A percentile compares a stretch with the other conserved stretches of the same genome.
Evolutionary conservation across 1,140 invertebrate species (phyloP).

Genomic region (Bombus polaris): DNA sequence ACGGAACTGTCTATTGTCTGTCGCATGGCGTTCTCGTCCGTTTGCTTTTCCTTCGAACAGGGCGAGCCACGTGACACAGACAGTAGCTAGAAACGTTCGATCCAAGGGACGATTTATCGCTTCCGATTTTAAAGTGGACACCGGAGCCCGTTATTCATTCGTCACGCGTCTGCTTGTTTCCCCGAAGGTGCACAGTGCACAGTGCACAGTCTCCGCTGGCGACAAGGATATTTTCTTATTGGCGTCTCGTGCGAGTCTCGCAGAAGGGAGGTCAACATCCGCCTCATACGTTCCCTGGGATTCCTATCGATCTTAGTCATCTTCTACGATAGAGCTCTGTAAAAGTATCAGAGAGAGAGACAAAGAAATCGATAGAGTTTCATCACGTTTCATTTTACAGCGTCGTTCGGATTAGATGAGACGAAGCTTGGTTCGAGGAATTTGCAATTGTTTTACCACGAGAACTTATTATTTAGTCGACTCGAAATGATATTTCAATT

Average conservation of each 20-base stretch:
- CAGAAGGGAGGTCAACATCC: conserved; percentile 47
- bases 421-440: too few species aligned
- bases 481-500: too few species aligned
- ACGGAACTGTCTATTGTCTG: background rate
- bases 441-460: too few species aligned
- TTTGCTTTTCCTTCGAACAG: background rate
- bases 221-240: conserved; percentile 38
- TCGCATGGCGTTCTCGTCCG: background rate
- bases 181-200: conserved; percentile 28
- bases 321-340: conserved; percentile 9
- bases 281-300: conserved; percentile 19
- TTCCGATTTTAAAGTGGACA: conserved; percentile 46
- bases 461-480: too few species aligned
- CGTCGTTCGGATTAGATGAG: too few species aligned
- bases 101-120: conserved; percentile 34
- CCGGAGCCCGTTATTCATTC: conserved; percentile 27
- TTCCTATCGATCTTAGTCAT: conserved; percentile 43
- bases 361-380: conserved; percentile 12
- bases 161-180: conserved; percentile 46
- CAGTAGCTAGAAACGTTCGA: conserved; percentile 13
- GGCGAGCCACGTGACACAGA: conserved; percentile 14
- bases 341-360: conserved; percentile 1
- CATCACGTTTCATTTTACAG: background rate
- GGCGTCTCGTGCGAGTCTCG: conserved; percentile 42
- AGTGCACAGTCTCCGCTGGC: background rate